Base-by-base conservation (phyloP, 2,797 vertebrate genomes). In the Micropoecilia bifurca region DNA sequence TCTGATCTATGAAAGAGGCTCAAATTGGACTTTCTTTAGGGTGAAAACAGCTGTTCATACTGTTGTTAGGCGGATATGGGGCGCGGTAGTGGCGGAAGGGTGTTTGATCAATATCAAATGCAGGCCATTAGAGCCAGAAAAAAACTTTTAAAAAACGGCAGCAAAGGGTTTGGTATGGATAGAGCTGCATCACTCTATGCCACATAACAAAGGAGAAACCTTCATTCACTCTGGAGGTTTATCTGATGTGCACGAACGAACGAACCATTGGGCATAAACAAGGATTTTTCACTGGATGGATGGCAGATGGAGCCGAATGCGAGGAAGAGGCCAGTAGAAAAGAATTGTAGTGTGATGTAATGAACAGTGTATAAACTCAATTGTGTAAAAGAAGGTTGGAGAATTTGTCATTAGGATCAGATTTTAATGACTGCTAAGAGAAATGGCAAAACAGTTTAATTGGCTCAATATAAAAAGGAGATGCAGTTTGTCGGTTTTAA, bases 401-500 rank as follows among this genome's bases (percentile, higher is more conserved):
- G 28, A 61, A 66, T 66, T 39, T 22, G 33, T 39, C 16, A 9
- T 66, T 20, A 1, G 6, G 16, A 36, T 73, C 33, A 1, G 22
- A 41, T 74, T 57, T 41, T 55, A 41, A 53, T 25, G 25, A 39
- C 28, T 80, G 78, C 76, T 79, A 45, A 0, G 71, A 83, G 80
- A 78, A 33, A 69, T 39, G 3, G 50, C 76, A 79, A 47, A 82
- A 76, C 74, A 36, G 20, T 78, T 0, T 69, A 88, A 90, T 80
- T 88, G 76, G 79, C 80, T 78, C 3, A 71, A 68, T 79, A 75
- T 80, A 82, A 90, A 86, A 75, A 85, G 71, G 33, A 45, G 77
- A 87, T 79, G 47, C 55, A 79, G 82, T 80, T 72, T 80, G 77
- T 84, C 85, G 79, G 18, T 84, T 89, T 90, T 90, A 90, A 91